These are phyloP conservation scores for Theristicus caerulescens DNA, from an alignment of 2,113 vertebrate species.

Conservation along the genomic window DNA sequence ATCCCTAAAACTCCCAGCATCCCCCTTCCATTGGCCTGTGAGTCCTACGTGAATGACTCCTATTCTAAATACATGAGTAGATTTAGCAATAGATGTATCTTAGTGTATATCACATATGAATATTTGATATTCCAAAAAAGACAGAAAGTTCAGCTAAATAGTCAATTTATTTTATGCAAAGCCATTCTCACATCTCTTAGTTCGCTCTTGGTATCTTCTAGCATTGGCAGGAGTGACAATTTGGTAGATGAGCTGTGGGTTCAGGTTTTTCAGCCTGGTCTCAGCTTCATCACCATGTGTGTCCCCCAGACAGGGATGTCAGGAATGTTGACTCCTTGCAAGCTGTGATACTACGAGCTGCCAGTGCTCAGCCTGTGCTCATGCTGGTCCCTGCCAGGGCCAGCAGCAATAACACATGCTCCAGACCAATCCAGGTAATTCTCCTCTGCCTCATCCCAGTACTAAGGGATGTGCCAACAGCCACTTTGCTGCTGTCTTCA, in stretches of 20 bases:
- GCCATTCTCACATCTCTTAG: not conserved
- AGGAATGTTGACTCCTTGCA: not conserved
- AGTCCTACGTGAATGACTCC: rapidly evolving
- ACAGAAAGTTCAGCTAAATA: not conserved
- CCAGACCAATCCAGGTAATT: not conserved
- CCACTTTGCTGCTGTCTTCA: not conserved
- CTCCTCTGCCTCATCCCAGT: not conserved
- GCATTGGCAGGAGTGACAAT: not conserved
- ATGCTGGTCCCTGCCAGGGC: not conserved
- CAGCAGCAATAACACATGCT: not conserved
- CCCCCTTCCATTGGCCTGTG: rapidly evolving
- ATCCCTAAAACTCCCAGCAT: not conserved
- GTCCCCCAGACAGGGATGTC: not conserved
- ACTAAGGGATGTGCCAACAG: not conserved
- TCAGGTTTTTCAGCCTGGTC: not conserved
- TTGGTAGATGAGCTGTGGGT: not conserved
- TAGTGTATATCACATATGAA: not conserved
- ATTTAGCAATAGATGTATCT: not conserved
- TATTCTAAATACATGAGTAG: not conserved
- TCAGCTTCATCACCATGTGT: not conserved
- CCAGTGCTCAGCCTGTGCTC: not conserved
- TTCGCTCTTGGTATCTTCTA: not conserved
- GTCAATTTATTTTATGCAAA: not conserved
- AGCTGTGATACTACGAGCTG: not conserved
- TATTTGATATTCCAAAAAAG: not conserved